A percentile compares a stretch with the other conserved stretches of the same genome.
These are phyloP conservation scores for Delia radicum DNA, from an alignment of 1,140 invertebrate species.

Conservation along the genomic window DNA sequence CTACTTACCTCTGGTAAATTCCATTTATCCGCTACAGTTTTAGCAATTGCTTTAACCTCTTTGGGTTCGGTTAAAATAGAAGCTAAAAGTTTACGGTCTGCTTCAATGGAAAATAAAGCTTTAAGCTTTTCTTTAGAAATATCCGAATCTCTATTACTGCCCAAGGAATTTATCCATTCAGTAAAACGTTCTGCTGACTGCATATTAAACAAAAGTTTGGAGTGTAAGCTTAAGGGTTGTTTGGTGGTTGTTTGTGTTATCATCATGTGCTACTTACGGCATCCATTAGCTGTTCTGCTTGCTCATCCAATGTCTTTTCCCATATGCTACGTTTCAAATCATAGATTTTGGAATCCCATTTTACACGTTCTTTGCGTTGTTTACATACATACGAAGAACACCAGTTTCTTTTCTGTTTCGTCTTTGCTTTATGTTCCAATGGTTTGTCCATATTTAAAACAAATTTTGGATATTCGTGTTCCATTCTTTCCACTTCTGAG, in stretches of 20 bases:
- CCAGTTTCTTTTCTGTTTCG: conserved; percentile 40
- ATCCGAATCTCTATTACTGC: conserved; percentile 39
- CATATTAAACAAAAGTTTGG: background rate
- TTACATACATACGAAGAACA: conserved; percentile 40
- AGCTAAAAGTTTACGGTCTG: conserved; percentile 44
- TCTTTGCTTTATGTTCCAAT: conserved; percentile 38
- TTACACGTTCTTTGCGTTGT: conserved; percentile 28
- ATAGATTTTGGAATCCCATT: conserved; percentile 34
- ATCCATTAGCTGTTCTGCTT: conserved; percentile 53
- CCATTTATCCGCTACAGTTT: conserved; percentile 51
- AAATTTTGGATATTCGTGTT: conserved; percentile 46
- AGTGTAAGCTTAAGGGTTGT: background rate
- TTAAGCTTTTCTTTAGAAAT: conserved; percentile 49
- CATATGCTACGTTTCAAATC: conserved; percentile 25
- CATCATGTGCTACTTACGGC: conserved; percentile 33
- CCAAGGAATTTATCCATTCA: conserved; percentile 47
- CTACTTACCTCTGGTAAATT: conserved; percentile 46
- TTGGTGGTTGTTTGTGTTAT: background rate
- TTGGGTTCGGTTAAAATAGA: conserved; percentile 52
- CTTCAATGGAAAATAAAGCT: conserved; percentile 49
- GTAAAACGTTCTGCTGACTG: conserved; percentile 51
- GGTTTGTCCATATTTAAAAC: conserved; percentile 44
- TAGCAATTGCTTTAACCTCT: conserved; percentile 50
- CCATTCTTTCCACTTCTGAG: conserved; percentile 46
- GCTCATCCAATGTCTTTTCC: conserved; percentile 44